Evolutionary conservation across 1,140 invertebrate species (phyloP).

Genomic region (Daktulosphaira vitifoliae): DNA sequence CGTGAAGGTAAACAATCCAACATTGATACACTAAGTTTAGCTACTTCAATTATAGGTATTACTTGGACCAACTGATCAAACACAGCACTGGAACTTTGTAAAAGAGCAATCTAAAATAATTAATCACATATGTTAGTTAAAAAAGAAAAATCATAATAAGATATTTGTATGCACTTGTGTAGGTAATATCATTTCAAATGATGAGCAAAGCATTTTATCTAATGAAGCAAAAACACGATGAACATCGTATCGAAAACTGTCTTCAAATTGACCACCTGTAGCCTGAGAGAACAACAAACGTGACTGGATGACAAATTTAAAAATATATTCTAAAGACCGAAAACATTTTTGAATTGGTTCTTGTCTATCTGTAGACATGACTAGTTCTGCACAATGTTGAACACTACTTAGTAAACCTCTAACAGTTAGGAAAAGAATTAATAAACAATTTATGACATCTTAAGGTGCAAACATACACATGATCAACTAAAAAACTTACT

Average conservation of each 20-base stretch:
- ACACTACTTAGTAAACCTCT: constrained; percentile 78
- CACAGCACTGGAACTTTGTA: constrained; percentile 46
- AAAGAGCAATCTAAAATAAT: constrained; percentile 49
- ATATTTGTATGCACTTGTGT: constrained; percentile 55
- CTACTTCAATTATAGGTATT: constrained; percentile 55
- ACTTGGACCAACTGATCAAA: constrained; percentile 46
- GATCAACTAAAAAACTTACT: constrained; percentile 50
- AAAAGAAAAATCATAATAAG: not conserved
- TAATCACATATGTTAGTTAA: constrained; percentile 8
- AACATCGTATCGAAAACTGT: constrained; percentile 70
- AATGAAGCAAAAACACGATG: constrained; percentile 65
- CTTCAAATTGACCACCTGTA: constrained; percentile 77
- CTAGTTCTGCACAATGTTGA: constrained; percentile 82
- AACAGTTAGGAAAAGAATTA: not conserved
- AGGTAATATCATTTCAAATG: constrained; percentile 61
- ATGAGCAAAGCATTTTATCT: constrained; percentile 62
- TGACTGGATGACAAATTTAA: constrained; percentile 91
- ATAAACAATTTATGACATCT: no score
- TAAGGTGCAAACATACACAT: no score
- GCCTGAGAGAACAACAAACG: constrained; percentile 77
- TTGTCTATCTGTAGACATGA: constrained; percentile 71
- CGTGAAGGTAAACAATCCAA: constrained; percentile 56
- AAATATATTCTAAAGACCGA: constrained; percentile 84
- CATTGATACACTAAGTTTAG: constrained; percentile 58
- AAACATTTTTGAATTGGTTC: constrained; percentile 85